Conservation (phyloP, 2,797 vertebrate species). For the Amazona finschi region DNA sequence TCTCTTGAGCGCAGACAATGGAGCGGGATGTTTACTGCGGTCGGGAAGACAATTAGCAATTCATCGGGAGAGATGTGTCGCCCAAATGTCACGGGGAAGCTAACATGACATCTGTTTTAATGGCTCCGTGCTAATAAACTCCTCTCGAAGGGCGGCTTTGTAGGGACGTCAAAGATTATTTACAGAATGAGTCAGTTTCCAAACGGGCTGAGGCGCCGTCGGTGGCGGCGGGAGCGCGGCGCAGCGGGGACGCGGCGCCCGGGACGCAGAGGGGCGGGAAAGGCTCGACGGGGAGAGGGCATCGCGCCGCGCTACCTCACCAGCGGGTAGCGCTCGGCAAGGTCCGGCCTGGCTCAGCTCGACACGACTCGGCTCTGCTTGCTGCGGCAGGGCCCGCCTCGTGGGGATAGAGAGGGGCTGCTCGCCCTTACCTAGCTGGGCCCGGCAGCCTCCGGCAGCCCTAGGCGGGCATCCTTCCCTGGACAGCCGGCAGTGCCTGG, state of each 20-base stretch:
- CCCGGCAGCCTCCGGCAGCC: background rate
- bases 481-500: background rate
- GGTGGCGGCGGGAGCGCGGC: constrained; percentile 60
- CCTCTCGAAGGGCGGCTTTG: constrained; percentile 74
- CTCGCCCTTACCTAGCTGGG: too few species aligned
- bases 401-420: background rate
- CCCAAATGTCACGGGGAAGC: constrained; percentile 73
- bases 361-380: background rate
- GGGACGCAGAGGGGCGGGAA: background rate
- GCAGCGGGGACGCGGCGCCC: background rate
- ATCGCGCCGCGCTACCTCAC: background rate
- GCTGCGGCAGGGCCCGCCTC: background rate
- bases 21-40: constrained; percentile 72
- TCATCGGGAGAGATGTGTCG: constrained; percentile 76
- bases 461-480: background rate
- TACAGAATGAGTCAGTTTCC: constrained; percentile 73
- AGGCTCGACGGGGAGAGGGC: background rate
- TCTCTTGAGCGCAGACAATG: constrained; percentile 73
- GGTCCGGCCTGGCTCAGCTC: background rate
- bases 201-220: constrained; percentile 70
- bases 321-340: background rate
- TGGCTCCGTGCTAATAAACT: constrained; percentile 77
- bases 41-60: constrained; percentile 80
- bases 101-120: constrained; percentile 77
- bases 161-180: constrained; percentile 78